A percentile compares a stretch with the other conserved stretches of the same genome.
These are phyloP conservation scores for Platorchestia sp. DNA, from an alignment of 1,140 invertebrate genomes.

Conservation along the genomic window DNA sequence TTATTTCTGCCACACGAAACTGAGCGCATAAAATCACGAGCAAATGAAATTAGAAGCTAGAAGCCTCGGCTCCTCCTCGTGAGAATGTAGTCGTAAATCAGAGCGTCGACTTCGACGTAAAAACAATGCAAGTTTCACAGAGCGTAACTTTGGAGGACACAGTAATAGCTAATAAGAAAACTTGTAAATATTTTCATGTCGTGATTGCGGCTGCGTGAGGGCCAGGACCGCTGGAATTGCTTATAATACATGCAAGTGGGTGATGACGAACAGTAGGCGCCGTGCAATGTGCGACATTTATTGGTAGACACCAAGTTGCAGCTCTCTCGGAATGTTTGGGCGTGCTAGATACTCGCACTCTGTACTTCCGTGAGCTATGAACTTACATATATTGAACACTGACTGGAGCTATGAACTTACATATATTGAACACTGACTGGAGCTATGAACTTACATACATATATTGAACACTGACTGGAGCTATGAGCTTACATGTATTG, in stretches of 20 bases:
- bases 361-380: too few species aligned
- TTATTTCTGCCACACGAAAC: neutral
- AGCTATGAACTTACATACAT: too few species aligned
- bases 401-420: too few species aligned
- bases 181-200: conserved; percentile 10
- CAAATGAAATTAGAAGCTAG: neutral
- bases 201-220: neutral
- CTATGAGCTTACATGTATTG: too few species aligned
- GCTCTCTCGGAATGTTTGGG: neutral
- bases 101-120: neutral
- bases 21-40: neutral
- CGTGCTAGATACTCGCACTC: too few species aligned
- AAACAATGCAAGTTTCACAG: neutral
- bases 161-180: neutral
- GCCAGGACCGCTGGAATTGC: neutral
- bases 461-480: too few species aligned
- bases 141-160: neutral
- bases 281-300: neutral
- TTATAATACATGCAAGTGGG: neutral
- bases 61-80: neutral
- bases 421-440: too few species aligned
- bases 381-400: too few species aligned
- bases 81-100: neutral
- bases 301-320: neutral
- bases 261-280: neutral